phyloP scores from a whole-genome alignment of 2,797 vertebrate genomes.

The Peromyscus attwateri region DNA sequence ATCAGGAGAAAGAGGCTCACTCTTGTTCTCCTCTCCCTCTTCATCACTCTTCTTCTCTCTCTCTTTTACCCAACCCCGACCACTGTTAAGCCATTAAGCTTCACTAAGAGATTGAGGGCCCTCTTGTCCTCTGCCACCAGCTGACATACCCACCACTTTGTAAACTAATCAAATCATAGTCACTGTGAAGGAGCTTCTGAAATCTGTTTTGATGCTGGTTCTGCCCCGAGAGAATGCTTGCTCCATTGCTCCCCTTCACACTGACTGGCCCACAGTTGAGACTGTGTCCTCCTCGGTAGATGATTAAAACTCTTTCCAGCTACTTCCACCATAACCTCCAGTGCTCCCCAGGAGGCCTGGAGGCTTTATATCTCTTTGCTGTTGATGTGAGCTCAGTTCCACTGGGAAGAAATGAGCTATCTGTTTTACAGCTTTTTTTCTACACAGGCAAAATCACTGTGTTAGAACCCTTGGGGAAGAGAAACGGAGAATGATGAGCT shows the following conservation, averaged over 20 bases:
- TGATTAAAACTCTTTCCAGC: neutral
- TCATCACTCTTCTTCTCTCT: neutral
- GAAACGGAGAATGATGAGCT: neutral
- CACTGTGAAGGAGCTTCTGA: neutral
- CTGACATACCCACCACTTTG: neutral
- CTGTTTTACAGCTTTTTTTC: neutral
- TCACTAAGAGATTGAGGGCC: neutral
- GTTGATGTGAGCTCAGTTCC: slow-evolving; percentile 1
- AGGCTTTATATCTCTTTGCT: neutral
- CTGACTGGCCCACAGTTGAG: neutral
- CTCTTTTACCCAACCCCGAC: neutral
- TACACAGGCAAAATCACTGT: neutral
- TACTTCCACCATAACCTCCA: neutral
- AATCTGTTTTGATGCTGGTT: neutral
- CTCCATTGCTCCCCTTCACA: neutral
- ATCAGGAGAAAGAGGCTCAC: neutral
- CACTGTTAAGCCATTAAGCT: neutral
- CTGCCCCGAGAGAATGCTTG: neutral
- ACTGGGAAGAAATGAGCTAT: neutral
- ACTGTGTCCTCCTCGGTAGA: neutral
- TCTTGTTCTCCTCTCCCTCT: neutral
- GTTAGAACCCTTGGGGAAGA: neutral
- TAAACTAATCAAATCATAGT: neutral
- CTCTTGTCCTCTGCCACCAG: neutral
- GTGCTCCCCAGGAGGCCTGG: neutral